Evolutionary conservation across 2,113 vertebrate species (phyloP), one percentile per base, ranked within the genome.

Genomic region (Felis chaus): DNA sequence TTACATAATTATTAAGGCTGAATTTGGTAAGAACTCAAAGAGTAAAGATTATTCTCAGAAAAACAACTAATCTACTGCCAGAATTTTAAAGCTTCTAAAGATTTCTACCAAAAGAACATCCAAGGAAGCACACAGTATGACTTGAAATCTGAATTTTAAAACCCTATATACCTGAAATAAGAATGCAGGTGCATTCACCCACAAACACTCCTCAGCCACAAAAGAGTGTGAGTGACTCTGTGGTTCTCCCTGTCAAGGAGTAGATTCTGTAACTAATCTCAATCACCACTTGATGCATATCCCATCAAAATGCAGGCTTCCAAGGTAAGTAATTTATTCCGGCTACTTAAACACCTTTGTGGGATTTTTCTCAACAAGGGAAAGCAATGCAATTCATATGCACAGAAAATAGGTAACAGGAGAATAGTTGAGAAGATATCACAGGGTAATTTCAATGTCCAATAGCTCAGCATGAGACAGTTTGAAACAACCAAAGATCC

Each of bases 11-110:
- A 94, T 79, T 76, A 89, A 93, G 65, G 41, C 55, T 82, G 16
- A 74, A 92, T 97, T 96, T 90, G 87, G 45, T 63, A 19, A 87
- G 71, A 95, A 94, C 65, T 89, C 83, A 92, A 87, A 94, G 53
- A 87, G 45, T 73, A 41, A 73, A 27, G 41, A 7, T 61, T 94
- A 57, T 74, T 92, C 79, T 91, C 85, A 92, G 83, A 69, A 95
- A 95, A 93, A 23, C 5, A 97, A 95, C 73, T 33, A 79, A 71
- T 90, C 29, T 18, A 78, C 50, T 84, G 50, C 33, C 21, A 86
- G 19, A 23, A 73, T 68, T 94, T 74, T 76, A 68, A 94, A 95
- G 82, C 23, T 12, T 76, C n/a, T 92, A 36, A 80, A 73, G 27
- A 74, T 91, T 76, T 63, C 69, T 19, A 80, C 66, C 31, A 63